A percentile compares a stretch with the other conserved stretches of the same genome.
Evolutionary conservation across 2,888 invertebrate species (phyloP).

Genomic region (Blera fallax): DNA sequence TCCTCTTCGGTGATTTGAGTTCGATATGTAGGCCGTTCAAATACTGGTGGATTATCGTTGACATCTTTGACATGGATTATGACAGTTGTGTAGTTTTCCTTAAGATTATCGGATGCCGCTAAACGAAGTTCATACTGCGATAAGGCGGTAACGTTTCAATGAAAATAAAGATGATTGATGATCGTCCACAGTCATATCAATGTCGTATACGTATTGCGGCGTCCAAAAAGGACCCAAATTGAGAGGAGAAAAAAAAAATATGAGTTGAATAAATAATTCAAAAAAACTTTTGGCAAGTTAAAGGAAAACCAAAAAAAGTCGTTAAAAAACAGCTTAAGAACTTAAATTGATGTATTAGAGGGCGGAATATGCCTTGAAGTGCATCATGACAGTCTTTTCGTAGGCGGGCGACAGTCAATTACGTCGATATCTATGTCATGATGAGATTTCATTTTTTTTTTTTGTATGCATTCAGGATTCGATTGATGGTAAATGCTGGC

Average conservation of each 20-base stretch:
- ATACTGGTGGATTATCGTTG: slow-evolving; percentile 98
- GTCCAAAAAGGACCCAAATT: slow-evolving; percentile 30
- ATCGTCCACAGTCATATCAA: background rate
- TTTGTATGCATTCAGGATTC: too few relatives aligned
- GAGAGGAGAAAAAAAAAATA: background rate
- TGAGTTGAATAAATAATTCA: slow-evolving; percentile 3
- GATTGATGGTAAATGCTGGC: too few relatives aligned
- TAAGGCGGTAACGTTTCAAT: background rate
- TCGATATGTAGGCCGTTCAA: slow-evolving; percentile 96
- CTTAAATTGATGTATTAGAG: slow-evolving; percentile 11
- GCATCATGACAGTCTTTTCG: background rate
- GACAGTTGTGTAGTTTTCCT: slow-evolving; percentile 98
- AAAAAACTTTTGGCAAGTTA: background rate
- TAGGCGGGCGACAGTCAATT: background rate
- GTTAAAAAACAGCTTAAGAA: slow-evolving; percentile 8
- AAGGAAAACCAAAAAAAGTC: background rate
- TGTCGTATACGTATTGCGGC: slow-evolving; percentile 9
- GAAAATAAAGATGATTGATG: slow-evolving; percentile 38
- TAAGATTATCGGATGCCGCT: slow-evolving; percentile 97
- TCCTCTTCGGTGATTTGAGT: slow-evolving; percentile 98
- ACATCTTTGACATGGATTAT: slow-evolving; percentile 98
- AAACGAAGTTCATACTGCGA: slow-evolving; percentile 95
- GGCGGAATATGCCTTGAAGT: background rate
- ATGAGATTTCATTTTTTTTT: background rate
- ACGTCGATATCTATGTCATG: background rate